Percentiles rank a stretch among this genome's conserved stretches.
These are phyloP conservation scores for Brassicogethes aeneus DNA, from an alignment of 2,888 invertebrate species.

Conservation along the genomic window DNA sequence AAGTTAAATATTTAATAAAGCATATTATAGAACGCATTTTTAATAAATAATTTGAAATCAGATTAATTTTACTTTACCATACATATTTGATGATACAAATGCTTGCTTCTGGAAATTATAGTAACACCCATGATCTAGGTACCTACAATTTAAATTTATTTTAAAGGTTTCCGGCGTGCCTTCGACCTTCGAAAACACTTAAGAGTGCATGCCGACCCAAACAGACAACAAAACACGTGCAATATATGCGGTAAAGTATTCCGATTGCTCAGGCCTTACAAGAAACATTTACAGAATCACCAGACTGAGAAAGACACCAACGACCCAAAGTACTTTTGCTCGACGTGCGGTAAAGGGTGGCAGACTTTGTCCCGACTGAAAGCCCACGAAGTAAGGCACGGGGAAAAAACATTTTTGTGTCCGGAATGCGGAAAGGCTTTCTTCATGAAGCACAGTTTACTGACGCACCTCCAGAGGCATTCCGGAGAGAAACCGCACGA, in stretches of 20 bases:
- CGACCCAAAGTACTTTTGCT: background rate
- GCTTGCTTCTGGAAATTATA: no score
- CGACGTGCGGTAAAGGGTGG: background rate
- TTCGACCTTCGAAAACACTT: background rate
- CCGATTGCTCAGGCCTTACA: background rate
- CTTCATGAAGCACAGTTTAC: constrained; percentile 19
- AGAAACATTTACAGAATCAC: background rate
- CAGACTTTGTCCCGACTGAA: background rate
- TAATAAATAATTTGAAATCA: no score
- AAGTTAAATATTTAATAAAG: no score
- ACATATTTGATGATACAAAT: no score
- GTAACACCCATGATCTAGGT: no score
- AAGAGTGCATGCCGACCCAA: background rate
- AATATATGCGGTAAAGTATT: background rate
- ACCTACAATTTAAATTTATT: no score
- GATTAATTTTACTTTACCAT: no score
- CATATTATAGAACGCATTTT: no score
- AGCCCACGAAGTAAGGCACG: constrained; percentile 4
- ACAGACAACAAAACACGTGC: background rate
- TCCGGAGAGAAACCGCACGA: constrained; percentile 26
- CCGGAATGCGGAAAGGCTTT: constrained; percentile 23
- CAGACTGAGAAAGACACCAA: background rate
- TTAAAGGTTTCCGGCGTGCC: background rate
- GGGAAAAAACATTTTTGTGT: constrained; percentile 21
- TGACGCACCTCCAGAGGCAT: constrained; percentile 22